Conservation (phyloP, 2,797 vertebrate species). For the Acanthopagrus latus region DNA sequence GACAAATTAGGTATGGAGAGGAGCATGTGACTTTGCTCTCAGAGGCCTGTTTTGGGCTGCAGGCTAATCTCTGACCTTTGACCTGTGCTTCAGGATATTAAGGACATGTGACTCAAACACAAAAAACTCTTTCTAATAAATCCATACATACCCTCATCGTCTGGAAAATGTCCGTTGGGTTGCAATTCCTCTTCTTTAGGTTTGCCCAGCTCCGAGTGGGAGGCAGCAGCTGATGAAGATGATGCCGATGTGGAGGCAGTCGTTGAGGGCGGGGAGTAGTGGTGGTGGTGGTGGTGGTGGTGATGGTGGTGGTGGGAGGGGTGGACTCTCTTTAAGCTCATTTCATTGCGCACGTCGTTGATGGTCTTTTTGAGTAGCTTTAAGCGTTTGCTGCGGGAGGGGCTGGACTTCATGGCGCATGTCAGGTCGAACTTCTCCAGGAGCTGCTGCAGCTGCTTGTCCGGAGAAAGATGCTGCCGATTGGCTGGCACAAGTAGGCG, state of each 20-base stretch:
- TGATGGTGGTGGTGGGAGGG: conserved; percentile 78
- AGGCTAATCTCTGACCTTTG: conserved; percentile 25
- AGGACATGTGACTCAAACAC: conserved; percentile 15
- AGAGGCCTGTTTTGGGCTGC: conserved; percentile 1
- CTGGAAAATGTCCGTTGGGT: conserved; percentile 85
- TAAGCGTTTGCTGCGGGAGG: conserved; percentile 94
- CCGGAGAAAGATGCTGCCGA: conserved; percentile 89
- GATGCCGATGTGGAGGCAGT: conserved; percentile 38
- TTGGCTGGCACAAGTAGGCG: conserved; percentile 91
- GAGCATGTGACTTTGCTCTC: conserved; percentile 32
- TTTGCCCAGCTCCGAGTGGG: conserved; percentile 68
- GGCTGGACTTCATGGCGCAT: conserved; percentile 95
- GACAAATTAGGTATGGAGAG: not conserved
- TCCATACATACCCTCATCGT: conserved; percentile 90
- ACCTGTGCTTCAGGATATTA: conserved; percentile 7
- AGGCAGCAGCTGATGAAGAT: conserved; percentile 39
- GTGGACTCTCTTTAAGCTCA: conserved; percentile 88
- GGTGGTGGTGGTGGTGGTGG: conserved; percentile 65
- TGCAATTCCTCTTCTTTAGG: conserved; percentile 83
- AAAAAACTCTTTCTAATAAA: not conserved
- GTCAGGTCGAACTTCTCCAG: conserved; percentile 97
- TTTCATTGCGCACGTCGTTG: conserved; percentile 89
- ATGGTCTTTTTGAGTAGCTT: conserved; percentile 97
- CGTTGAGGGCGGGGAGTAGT: conserved; percentile 47
- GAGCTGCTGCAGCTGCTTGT: conserved; percentile 93